Evolutionary conservation across 2,888 invertebrate genomes (phyloP), one percentile per base, ranked within the genome.

Genomic region (Octodonta nipae): DNA sequence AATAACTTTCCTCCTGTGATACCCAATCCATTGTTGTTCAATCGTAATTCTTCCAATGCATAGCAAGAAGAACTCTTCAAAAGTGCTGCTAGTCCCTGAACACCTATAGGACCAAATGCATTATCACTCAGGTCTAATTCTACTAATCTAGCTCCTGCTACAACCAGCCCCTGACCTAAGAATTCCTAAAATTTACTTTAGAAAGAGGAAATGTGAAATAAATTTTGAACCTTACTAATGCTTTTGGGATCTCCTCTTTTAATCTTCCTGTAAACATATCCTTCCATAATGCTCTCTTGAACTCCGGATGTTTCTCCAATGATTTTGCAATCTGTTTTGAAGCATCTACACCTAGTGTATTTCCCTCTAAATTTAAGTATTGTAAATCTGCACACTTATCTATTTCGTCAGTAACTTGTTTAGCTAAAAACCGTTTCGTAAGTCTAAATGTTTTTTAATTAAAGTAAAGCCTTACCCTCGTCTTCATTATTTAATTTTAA

Each of bases 11-110:
- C 93, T 5, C 95, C 96, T 0, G 77, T 75, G 32, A 86, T 84
- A 4, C 96, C 96, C 5, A 96, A 67, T 0, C 96, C 96, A 55
- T 92, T 93, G 61, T 98, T 98, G 58, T 95, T 92, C 95, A 98
- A 65, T 22, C 80, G 70, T 0, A 98, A 64, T 50, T 79, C 79
- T 65, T 83, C 70, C 13, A 98, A 63, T 2, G 82, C 75, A 49
- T 77, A 87, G 57, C 93, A 93, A 0, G 84, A 76, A 1, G 79
- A 72, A 26, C 91, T 89, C 43, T 76, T 73, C 22, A 98, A 62
- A 12, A 96, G 66, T 10, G 78, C 75, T 0, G 83, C 82, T 6
- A 96, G 66, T 0, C 91, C 92, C 44, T 81, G 73, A 27, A 93
- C 85, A 14, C 93, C 96, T 45, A 91, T 85, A 0, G 95, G 93